Evolutionary conservation across 1,140 invertebrate species (phyloP).

Genomic region (Tetragonula clypearis): DNA sequence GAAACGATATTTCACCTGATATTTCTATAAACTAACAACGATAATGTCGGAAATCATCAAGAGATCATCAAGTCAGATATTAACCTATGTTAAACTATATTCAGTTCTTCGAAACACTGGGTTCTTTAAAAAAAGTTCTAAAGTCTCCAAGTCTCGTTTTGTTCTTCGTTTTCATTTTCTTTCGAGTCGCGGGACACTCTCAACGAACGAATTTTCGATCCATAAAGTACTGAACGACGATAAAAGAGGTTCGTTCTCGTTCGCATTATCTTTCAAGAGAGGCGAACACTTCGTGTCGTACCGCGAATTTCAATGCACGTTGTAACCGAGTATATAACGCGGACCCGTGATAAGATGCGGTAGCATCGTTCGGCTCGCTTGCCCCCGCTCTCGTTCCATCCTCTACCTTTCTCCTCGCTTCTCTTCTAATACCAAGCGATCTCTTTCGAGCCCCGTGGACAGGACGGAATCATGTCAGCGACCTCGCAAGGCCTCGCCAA

Average conservation of each 20-base stretch:
- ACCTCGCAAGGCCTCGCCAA: slow-evolving; percentile 81
- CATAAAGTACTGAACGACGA: too few species aligned
- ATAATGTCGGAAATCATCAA: too few species aligned
- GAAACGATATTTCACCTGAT: too few species aligned
- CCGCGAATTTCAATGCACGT: neutral
- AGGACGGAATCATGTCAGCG: slow-evolving; percentile 78
- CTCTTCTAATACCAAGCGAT: slow-evolving; percentile 59
- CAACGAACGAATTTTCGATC: too few species aligned
- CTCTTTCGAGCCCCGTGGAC: slow-evolving; percentile 63
- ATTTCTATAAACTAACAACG: too few species aligned
- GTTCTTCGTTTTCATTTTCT: too few species aligned
- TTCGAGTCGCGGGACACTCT: too few species aligned
- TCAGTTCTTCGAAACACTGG: too few species aligned
- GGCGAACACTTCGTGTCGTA: neutral
- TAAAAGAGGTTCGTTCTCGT: neutral
- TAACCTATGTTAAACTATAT: too few species aligned
- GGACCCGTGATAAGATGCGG: slow-evolving; percentile 51
- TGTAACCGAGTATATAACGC: slow-evolving; percentile 11
- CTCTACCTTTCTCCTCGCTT: neutral
- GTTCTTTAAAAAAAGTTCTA: too few species aligned
- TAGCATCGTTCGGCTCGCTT: slow-evolving; percentile 13
- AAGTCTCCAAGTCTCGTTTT: too few species aligned
- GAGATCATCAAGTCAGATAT: too few species aligned
- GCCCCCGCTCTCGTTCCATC: neutral
- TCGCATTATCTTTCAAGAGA: neutral